Evolutionary conservation across 2,113 vertebrate species (phyloP).

Genomic region (Hemibagrus wyckioides): DNA sequence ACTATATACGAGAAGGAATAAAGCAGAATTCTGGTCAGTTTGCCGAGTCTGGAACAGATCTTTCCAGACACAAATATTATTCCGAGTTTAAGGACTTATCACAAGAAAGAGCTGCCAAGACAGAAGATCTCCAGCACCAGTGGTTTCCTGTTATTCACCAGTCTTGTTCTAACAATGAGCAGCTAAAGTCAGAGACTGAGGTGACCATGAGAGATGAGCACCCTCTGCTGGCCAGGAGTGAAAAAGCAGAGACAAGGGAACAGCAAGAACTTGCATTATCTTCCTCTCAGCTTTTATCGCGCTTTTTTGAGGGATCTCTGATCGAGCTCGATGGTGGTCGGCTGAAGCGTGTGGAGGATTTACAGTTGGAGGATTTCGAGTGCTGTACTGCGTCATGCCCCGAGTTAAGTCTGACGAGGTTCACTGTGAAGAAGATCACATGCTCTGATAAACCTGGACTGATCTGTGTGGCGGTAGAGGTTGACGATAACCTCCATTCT

Average conservation of each 20-base stretch:
- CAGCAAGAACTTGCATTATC: constrained; percentile 33
- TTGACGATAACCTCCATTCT: constrained; percentile 65
- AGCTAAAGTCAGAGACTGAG: constrained; percentile 12
- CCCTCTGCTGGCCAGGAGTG: constrained; percentile 47
- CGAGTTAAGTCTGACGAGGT: constrained; percentile 71
- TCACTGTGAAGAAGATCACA: constrained; percentile 71
- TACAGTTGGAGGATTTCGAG: constrained; percentile 75
- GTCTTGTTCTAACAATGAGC: neutral
- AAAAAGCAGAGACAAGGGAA: constrained; percentile 21
- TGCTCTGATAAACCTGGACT: constrained; percentile 59
- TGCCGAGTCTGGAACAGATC: neutral
- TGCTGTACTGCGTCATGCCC: constrained; percentile 69
- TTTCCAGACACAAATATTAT: constrained; percentile 22
- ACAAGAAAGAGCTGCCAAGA: neutral
- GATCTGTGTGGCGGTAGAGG: constrained; percentile 70
- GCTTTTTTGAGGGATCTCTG: constrained; percentile 74
- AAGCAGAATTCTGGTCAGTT: constrained; percentile 20
- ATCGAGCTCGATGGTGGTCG: constrained; percentile 73
- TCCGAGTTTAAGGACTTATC: neutral
- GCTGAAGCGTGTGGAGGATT: constrained; percentile 72
- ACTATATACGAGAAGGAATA: neutral
- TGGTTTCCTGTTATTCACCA: neutral
- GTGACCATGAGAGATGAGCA: constrained; percentile 19
- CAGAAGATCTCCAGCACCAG: constrained; percentile 24
- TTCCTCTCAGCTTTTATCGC: constrained; percentile 65